Evolutionary conservation across 2,113 vertebrate species (phyloP), one percentile per base, ranked within the genome.

Genomic region (Turnix velox): DNA sequence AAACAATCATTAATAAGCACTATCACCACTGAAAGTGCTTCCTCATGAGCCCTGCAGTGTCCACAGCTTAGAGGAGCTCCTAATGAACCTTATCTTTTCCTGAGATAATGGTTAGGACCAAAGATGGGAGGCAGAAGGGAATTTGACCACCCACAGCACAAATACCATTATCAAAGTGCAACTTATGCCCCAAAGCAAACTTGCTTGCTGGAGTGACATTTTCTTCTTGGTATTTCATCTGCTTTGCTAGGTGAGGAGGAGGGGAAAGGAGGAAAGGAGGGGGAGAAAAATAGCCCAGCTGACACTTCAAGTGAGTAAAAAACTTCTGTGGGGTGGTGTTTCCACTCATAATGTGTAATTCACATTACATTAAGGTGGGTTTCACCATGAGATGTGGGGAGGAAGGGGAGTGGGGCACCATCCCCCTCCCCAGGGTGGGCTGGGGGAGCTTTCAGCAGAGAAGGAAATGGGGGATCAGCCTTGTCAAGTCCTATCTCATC

Each of bases 111-210:
- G 87, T 96, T 96, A 93, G 93, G 91, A 96, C 97, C 94, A 49
- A 90, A 87, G 82, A 81, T 58, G 77, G 58, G 87, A 79, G 92
- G 89, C 59, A 65, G 62, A 95, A 87, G 63, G 72, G 95, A 96
- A 86, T 87, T 92, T 94, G 96, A 90, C 97, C 96, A 97, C 96
- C 96, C 97, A 97, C 94, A 92, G 96, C 75, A 91, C 89, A 96
- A 96, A 96, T 86, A 95, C 49, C 81, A 77, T 88, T 96, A 96
- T 97, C 96, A 96, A 89, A 89, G 77, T 71, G 62, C 59, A 88
- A 72, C 89, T 87, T 91, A 66, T 88, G 92, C 93, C 97, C 96
- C 92, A 94, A 90, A 95, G 91, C 66, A 22, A 92, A 88, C 81
- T 91, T 66, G 14, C 66, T 78, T 61, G 35, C 68, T 3, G 46